Evolutionary conservation across 2,797 vertebrate species (phyloP).

Genomic region (Syngnathus acus): DNA sequence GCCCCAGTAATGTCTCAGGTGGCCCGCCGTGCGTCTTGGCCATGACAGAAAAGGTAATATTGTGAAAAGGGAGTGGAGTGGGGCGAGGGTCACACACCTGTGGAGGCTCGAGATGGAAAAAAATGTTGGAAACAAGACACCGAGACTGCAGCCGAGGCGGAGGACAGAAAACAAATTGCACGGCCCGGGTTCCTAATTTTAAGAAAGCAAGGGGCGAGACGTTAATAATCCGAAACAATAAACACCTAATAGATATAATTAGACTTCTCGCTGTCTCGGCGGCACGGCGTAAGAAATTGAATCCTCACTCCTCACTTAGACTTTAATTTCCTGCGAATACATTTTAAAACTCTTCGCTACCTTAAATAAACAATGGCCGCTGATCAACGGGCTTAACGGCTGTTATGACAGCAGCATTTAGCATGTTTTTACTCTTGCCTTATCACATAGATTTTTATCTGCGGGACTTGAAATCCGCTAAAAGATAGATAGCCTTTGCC

Average conservation of each 20-base stretch:
- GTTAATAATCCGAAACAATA: constrained; percentile 62
- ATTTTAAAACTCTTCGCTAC: constrained; percentile 39
- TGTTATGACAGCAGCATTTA: constrained; percentile 44
- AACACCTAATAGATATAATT: constrained; percentile 55
- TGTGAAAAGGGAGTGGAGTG: constrained; percentile 41
- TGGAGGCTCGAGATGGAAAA: constrained; percentile 44
- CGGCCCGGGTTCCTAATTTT: constrained; percentile 53
- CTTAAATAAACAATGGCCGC: constrained; percentile 18
- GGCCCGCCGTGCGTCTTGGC: constrained; percentile 63
- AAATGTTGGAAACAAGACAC: constrained; percentile 47
- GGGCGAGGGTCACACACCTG: constrained; percentile 18
- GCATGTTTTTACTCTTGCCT: constrained; percentile 32
- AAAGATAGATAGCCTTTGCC: constrained; percentile 38
- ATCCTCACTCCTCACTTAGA: constrained; percentile 35
- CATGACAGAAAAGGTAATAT: constrained; percentile 60
- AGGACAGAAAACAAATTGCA: constrained; percentile 61
- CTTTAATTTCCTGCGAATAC: constrained; percentile 31
- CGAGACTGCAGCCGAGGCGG: constrained; percentile 41
- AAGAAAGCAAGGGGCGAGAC: constrained; percentile 56
- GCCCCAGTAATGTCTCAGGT: constrained; percentile 34
- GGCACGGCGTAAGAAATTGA: constrained; percentile 35
- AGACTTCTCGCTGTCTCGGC: constrained; percentile 34
- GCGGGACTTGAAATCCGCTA: constrained; percentile 31
- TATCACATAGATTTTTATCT: constrained; percentile 31
- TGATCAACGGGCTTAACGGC: constrained; percentile 33